phyloP scores from a whole-genome alignment of 2,888 invertebrate species.

The Cheilosia vernalis region DNA sequence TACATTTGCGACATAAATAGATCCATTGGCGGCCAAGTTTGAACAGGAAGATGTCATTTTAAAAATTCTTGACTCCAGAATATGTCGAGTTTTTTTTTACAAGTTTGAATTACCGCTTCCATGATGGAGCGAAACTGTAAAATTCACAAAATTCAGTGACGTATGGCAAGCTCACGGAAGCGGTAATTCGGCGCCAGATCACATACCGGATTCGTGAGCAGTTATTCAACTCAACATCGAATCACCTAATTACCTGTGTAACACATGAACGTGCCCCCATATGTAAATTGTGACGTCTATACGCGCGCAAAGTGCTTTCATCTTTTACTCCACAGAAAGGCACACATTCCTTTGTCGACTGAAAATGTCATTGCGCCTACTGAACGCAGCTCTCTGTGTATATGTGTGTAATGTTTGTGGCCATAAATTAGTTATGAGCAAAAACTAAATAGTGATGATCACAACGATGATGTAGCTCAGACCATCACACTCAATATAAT shows the following conservation, averaged over 20 bases:
- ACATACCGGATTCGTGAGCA: not conserved
- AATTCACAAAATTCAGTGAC: too few species aligned
- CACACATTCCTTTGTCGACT: not conserved
- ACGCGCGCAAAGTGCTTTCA: conserved; percentile 1
- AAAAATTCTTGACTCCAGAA: too few species aligned
- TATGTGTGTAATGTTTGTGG: not conserved
- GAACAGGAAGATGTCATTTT: too few species aligned
- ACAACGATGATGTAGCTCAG: conserved; percentile 14
- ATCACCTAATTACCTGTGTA: conserved; percentile 8
- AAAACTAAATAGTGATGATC: conserved; percentile 8
- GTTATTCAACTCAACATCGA: not conserved
- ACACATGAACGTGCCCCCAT: conserved; percentile 1
- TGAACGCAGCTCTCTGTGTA: not conserved
- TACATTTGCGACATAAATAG: too few species aligned
- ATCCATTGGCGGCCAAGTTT: too few species aligned
- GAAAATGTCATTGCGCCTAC: not conserved
- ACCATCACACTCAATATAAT: conserved; percentile 40
- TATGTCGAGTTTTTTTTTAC: too few species aligned
- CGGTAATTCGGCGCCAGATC: too few species aligned
- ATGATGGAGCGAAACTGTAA: too few species aligned
- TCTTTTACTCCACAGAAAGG: not conserved
- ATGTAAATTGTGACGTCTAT: conserved; percentile 3
- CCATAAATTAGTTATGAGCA: not conserved
- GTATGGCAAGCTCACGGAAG: too few species aligned
- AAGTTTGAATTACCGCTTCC: too few species aligned